Evolutionary conservation across 2,888 invertebrate genomes (phyloP), one percentile per base, ranked within the genome.

Genomic region (Athrips mouffetella): DNA sequence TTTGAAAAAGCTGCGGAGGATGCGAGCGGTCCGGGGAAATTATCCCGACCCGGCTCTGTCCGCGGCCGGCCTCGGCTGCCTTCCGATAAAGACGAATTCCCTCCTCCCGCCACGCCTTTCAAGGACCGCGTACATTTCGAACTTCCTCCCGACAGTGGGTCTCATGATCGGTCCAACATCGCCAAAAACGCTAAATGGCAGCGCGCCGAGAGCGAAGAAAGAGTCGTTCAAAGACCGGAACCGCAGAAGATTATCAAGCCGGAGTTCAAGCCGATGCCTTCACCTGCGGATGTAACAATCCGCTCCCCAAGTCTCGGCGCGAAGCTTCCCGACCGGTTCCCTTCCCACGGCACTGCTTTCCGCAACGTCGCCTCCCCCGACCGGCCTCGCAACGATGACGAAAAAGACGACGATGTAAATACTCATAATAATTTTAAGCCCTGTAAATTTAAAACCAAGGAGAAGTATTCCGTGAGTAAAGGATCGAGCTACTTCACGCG

Each of bases 1-100:
- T 88, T 88, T 33, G 87, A 88, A 53, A 86, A 82, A 48, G 87
- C 80, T 0, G 87, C 85, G 0, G 87, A 87, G 50, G 81, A 82
- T 39, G 86, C 86, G 0, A 70, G 66, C 33, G 73, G 60, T 0
- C 67, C 63, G 2, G 82, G 80, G 0, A 69, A 73, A 0, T 50
- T 71, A 45, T 83, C 86, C 1, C 70, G 87, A 0, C 70, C 82
- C 0, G 87, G 87, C 0, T 86, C 87, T 0, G 73, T 81, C 21
- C 72, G 85, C 2, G 67, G 73, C 2, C 66, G 76, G 2, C 54
- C 70, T 2, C 76, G 76, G 15, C 51, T 73, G 13, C 74, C 76
- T 27, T 75, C 78, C 7, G 78, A 76, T 41, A 66, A 72, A 41
- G 69, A 73, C 1, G 81, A 80, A 6, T 61, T 75, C 30, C 75